Conservation (phyloP, 2,888 invertebrate species). For the Tetrapedia diversipes region DNA sequence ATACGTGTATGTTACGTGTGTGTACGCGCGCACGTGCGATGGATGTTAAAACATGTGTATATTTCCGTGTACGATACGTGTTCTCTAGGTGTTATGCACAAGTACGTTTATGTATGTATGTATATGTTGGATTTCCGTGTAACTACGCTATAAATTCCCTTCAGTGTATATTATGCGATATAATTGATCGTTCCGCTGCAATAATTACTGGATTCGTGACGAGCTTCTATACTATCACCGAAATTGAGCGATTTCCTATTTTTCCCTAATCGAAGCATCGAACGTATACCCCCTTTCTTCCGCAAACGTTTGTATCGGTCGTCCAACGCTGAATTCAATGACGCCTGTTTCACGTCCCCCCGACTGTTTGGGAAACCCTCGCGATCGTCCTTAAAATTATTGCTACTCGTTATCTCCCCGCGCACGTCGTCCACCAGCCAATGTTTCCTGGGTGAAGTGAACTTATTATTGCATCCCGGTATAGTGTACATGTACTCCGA, state of each 20-base stretch:
- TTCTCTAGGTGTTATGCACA: conserved; percentile 58
- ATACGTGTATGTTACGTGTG: conserved; percentile 30
- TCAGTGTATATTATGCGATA: conserved; percentile 77
- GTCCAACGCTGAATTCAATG: conserved; percentile 86
- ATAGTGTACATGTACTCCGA: conserved; percentile 80
- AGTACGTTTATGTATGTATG: conserved; percentile 59
- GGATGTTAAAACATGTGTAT: conserved; percentile 38
- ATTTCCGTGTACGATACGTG: conserved; percentile 48
- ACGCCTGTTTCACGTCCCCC: conserved; percentile 91
- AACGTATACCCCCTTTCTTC: conserved; percentile 80
- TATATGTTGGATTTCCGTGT: conserved; percentile 57
- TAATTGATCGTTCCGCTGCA: conserved; percentile 82
- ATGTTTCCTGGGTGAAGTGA: conserved; percentile 88
- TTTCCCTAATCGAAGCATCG: conserved; percentile 81
- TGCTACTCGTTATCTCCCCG: conserved; percentile 81
- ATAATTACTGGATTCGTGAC: conserved; percentile 80
- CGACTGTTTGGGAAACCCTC: conserved; percentile 87
- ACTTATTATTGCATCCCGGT: conserved; percentile 79
- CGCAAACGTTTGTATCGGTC: conserved; percentile 80
- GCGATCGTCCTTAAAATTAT: conserved; percentile 72
- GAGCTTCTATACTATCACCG: conserved; percentile 79
- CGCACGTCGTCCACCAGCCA: conserved; percentile 90
- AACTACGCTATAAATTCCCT: conserved; percentile 44
- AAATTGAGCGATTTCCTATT: conserved; percentile 81
- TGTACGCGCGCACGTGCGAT: conserved; percentile 43